Conservation (phyloP, 2,888 invertebrate species). For the Podabrus alpinus region DNA sequence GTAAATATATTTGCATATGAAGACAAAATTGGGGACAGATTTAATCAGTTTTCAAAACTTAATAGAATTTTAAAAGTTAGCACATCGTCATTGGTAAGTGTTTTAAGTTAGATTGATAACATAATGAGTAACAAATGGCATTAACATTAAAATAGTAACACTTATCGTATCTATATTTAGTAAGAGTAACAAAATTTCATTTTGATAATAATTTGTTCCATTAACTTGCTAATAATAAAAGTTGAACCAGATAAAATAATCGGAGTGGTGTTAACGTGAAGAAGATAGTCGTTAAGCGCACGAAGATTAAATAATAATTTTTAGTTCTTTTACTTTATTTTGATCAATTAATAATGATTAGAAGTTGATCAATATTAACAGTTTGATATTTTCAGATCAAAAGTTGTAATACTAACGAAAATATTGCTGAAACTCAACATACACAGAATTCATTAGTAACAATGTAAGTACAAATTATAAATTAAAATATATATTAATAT, state of each 20-base stretch:
- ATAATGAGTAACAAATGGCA: not conserved
- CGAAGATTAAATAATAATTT: not conserved
- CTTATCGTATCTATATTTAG: not conserved
- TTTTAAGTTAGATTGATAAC: not conserved
- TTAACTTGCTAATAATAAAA: not conserved
- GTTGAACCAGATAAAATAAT: not conserved
- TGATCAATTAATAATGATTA: not conserved
- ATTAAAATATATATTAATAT: too few relatives aligned
- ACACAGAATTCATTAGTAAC: slow-evolving; percentile 58
- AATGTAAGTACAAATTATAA: slow-evolving; percentile 60
- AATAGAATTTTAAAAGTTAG: slow-evolving; percentile 25
- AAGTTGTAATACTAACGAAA: not conserved
- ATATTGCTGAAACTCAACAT: not conserved
- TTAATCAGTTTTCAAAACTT: slow-evolving; percentile 36
- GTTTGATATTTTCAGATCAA: not conserved
- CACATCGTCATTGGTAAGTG: slow-evolving; percentile 42
- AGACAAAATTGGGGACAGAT: slow-evolving; percentile 33
- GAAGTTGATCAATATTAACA: not conserved
- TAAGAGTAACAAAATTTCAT: not conserved
- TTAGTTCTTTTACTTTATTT: not conserved
- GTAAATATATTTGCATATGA: slow-evolving; percentile 33
- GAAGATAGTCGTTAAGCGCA: not conserved
- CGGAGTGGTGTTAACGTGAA: not conserved
- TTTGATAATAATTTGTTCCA: not conserved
- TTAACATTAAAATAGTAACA: not conserved